Base-by-base conservation (phyloP, 2,888 invertebrate genomes). In the Netelia virgata region DNA sequence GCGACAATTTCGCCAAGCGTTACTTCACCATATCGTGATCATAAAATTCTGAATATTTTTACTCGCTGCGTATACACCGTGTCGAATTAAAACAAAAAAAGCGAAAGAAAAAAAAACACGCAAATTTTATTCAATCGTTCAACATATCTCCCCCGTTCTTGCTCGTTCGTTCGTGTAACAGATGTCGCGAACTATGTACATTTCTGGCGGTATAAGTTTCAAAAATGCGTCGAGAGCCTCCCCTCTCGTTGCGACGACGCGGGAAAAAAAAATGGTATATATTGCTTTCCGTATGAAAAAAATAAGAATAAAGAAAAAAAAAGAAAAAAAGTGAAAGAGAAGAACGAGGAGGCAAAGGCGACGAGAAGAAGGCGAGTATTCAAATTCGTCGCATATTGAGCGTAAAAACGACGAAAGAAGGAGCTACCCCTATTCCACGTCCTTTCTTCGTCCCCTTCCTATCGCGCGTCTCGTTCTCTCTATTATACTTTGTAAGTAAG, bases 401-500 rank as follows among this genome's bases (percentile, higher is more conserved):
- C 83, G 84, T 80, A 86, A 88, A 86, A 88, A 88, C 79, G 86
- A 86, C 84, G 84, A 73, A 72, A 47, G 57, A 77, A 74, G 73
- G 23, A 14, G 14, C 3, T 14, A n/a, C 41, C n/a, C 64, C 41
- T 23, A 14, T 16, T 64, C 41, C 16, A 3, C 10, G 36, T 43
- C 41, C 23, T n/a, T 28, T 20, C 57, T 72, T 57, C 41, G 14
- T 47, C 20, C 3, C 16, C 18, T 53, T n/a, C n/a, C 53, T 14
- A 5, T 1, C 53, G 11, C 53, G 2, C 53, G 14, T 53, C n/a
- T 36, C 20, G 3, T n/a, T 73, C 77, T 63, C 70, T 82, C 57
- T 78, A 82, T 84, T 84, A 89, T 89, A 89, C 89, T 88, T 89
- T 89, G 86, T 88, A 89, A 88, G 87, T 86, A 86, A 88, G 87